Percentiles rank a stretch among this genome's conserved stretches.
Conservation (phyloP, 2,888 invertebrate species). For the Epistrophella euchroma region DNA sequence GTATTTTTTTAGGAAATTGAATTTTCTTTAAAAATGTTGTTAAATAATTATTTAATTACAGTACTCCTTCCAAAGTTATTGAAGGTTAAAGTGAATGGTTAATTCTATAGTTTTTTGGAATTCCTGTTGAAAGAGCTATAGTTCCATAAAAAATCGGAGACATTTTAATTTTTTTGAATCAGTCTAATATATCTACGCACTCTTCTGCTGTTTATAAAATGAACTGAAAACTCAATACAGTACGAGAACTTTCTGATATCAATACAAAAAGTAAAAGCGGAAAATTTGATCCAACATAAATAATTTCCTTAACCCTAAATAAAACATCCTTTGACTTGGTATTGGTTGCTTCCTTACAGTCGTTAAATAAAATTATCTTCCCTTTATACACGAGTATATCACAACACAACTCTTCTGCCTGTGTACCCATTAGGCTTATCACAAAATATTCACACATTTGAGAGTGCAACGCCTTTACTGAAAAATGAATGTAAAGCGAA, state of each 20-base stretch:
- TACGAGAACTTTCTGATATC: neutral
- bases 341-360: slow-evolving; percentile 22
- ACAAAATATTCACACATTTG: slow-evolving; percentile 59
- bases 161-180: too few relatives aligned
- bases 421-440: slow-evolving; percentile 63
- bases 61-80: too few relatives aligned
- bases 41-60: too few relatives aligned
- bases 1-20: too few relatives aligned
- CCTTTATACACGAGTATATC: slow-evolving; percentile 5
- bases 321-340: slow-evolving; percentile 8
- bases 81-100: too few relatives aligned
- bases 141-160: too few relatives aligned
- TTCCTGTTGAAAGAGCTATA: too few relatives aligned
- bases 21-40: too few relatives aligned
- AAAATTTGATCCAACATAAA: slow-evolving; percentile 20
- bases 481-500: neutral
- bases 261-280: neutral
- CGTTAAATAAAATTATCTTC: slow-evolving; percentile 58
- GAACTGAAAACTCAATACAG: neutral
- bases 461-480: slow-evolving; percentile 48
- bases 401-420: slow-evolving; percentile 59
- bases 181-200: too few relatives aligned
- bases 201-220: neutral
- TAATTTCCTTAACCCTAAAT: neutral
- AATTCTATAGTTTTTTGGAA: too few relatives aligned